Evolutionary conservation across 2,797 vertebrate species (phyloP).

Genomic region (Pelodytes ibericus): DNA sequence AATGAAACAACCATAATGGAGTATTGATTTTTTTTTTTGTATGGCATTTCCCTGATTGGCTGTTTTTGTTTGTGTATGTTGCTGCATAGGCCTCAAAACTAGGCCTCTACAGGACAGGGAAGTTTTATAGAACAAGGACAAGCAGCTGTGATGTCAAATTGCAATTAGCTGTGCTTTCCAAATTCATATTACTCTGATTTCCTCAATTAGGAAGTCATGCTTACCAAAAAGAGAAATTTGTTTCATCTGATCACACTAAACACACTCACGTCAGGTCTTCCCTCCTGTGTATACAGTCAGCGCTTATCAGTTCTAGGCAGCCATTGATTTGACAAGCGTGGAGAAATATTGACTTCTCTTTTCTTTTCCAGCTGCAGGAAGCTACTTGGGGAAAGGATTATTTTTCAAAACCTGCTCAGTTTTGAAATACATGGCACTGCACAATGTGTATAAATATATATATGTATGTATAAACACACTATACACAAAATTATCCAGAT

Average conservation of each 20-base stretch:
- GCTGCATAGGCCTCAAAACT: conserved; percentile 9
- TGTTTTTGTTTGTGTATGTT: background rate
- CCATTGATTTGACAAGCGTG: conserved; percentile 52
- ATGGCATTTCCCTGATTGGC: background rate
- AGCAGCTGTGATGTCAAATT: conserved; percentile 60
- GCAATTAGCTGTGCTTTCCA: conserved; percentile 59
- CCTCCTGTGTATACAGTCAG: conserved; percentile 48
- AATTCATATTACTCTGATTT: conserved; percentile 62
- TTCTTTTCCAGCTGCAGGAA: conserved; percentile 33
- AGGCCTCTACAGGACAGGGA: conserved; percentile 19
- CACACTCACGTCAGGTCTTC: conserved; percentile 8
- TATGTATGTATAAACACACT: background rate
- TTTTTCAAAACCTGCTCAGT: conserved; percentile 19
- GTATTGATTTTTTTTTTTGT: background rate
- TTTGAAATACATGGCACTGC: conserved; percentile 6
- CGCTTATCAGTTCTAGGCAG: conserved; percentile 47
- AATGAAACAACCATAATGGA: conserved; percentile 18
- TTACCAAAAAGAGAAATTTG: conserved; percentile 53
- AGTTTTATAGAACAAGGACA: conserved; percentile 47
- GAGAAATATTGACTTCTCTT: conserved; percentile 40
- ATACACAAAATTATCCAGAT: background rate
- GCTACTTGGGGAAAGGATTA: conserved; percentile 22
- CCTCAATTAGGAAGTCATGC: conserved; percentile 55
- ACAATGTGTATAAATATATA: background rate
- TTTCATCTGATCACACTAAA: conserved; percentile 35